These are phyloP conservation scores for Uria lomvia DNA, from an alignment of 2,113 vertebrate species.

Conservation along the genomic window DNA sequence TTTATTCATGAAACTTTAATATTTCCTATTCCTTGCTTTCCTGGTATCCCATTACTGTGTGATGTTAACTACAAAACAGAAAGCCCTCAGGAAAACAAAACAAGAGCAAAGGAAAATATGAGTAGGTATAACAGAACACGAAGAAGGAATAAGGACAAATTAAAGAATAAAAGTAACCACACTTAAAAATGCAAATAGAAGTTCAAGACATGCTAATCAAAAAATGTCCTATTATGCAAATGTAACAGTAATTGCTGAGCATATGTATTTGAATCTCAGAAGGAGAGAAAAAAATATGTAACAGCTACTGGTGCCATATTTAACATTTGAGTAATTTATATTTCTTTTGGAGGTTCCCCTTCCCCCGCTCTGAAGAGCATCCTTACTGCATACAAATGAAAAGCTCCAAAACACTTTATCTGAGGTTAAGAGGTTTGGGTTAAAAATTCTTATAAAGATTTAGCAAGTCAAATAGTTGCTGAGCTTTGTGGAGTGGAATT, in stretches of 20 bases:
- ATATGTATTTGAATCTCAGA: slow-evolving; percentile 58
- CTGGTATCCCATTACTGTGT: background rate
- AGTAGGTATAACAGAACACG: background rate
- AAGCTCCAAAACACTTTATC: background rate
- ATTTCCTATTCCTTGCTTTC: background rate
- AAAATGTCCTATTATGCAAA: slow-evolving; percentile 50
- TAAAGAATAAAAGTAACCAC: slow-evolving; percentile 24
- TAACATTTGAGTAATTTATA: slow-evolving; percentile 42
- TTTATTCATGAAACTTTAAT: slow-evolving; percentile 30
- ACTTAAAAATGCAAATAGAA: slow-evolving; percentile 31
- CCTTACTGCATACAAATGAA: background rate
- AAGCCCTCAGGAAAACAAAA: background rate
- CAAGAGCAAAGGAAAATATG: background rate
- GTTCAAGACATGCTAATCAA: slow-evolving; percentile 59
- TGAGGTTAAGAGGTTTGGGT: slow-evolving; percentile 15
- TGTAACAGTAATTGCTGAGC: slow-evolving; percentile 62
- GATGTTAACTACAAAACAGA: slow-evolving; percentile 9
- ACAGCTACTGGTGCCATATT: slow-evolving; percentile 33
- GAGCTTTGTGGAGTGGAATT: background rate
- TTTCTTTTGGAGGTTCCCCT: background rate
- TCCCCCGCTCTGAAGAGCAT: background rate
- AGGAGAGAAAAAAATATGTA: slow-evolving; percentile 22
- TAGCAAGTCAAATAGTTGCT: slow-evolving; percentile 17
- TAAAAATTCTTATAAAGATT: background rate
- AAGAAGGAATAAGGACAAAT: background rate